Evolutionary conservation across 2,888 invertebrate species (phyloP).

Genomic region (Petrolisthes manimaculis): DNA sequence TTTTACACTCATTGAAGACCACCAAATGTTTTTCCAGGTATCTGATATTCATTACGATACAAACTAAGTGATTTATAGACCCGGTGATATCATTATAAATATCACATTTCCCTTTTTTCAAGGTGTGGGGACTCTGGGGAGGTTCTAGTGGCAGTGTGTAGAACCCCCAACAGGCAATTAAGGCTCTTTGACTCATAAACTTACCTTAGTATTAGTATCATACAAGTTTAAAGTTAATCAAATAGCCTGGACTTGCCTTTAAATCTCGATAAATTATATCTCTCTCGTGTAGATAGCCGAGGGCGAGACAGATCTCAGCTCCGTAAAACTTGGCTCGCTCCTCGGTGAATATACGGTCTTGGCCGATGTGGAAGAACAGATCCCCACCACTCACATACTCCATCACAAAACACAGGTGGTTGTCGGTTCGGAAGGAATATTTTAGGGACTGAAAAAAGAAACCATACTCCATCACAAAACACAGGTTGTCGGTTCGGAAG

Average conservation of each 20-base stretch:
- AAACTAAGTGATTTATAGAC: no score
- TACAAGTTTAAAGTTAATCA: no score
- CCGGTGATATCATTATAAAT: no score
- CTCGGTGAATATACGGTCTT: conserved; percentile 91
- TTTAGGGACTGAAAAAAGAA: background rate
- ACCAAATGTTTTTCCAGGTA: no score
- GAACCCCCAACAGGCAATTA: no score
- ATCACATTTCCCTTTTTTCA: no score
- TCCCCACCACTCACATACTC: conserved; percentile 99
- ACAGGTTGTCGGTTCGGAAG: conserved; percentile 97
- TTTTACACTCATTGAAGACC: no score
- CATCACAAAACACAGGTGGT: conserved; percentile 99
- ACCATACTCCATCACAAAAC: conserved; percentile 98
- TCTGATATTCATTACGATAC: no score
- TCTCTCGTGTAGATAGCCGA: conserved; percentile 90
- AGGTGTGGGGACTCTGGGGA: no score
- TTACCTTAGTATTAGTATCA: no score
- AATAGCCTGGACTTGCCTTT: conserved; percentile 74
- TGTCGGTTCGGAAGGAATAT: conserved; percentile 94
- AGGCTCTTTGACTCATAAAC: no score
- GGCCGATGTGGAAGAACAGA: conserved; percentile 96
- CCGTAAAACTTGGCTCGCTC: conserved; percentile 98
- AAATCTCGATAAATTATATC: conserved; percentile 98
- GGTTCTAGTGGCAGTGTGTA: no score
- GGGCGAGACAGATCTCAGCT: conserved; percentile 96